Evolutionary conservation across 2,888 invertebrate species (phyloP).

Genomic region (Steinernema scapterisci): DNA sequence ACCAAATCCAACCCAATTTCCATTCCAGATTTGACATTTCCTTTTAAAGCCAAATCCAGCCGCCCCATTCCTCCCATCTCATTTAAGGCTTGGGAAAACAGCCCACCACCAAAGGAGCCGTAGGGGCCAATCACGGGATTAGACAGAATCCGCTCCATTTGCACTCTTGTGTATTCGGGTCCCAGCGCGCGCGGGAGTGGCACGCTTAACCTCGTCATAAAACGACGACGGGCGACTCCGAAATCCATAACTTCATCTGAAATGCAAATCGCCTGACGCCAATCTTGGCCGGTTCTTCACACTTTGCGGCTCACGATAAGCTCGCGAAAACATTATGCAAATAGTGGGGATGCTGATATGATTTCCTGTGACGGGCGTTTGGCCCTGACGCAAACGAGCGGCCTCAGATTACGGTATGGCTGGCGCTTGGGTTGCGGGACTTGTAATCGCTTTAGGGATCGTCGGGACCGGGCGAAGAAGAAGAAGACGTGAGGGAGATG

Average conservation of each 20-base stretch:
- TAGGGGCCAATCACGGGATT: neutral
- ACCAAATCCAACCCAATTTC: too few species aligned
- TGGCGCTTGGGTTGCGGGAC: neutral
- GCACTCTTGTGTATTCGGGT: slow-evolving; percentile 6
- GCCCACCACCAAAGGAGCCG: too few species aligned
- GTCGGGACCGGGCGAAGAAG: neutral
- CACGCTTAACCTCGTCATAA: neutral
- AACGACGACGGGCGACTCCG: neutral
- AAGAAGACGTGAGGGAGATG: too few species aligned
- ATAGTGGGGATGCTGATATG: slow-evolving; percentile 24
- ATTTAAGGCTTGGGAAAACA: too few species aligned
- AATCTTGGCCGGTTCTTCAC: slow-evolving; percentile 1
- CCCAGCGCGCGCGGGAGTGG: neutral
- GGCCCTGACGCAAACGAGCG: neutral
- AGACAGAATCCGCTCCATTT: slow-evolving; percentile 12
- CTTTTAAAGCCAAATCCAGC: too few species aligned
- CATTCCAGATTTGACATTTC: too few species aligned
- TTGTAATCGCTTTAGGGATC: slow-evolving; percentile 26
- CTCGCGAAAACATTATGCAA: slow-evolving; percentile 31
- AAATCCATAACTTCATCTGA: slow-evolving; percentile 27
- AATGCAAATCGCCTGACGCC: slow-evolving; percentile 19
- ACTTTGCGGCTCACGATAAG: too few species aligned
- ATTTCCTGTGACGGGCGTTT: neutral
- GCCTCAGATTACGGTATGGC: slow-evolving; percentile 27
- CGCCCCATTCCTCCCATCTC: too few species aligned